These are phyloP conservation scores for Platerodrilus igneus DNA, from an alignment of 2,888 invertebrate genomes.

Conservation along the genomic window DNA sequence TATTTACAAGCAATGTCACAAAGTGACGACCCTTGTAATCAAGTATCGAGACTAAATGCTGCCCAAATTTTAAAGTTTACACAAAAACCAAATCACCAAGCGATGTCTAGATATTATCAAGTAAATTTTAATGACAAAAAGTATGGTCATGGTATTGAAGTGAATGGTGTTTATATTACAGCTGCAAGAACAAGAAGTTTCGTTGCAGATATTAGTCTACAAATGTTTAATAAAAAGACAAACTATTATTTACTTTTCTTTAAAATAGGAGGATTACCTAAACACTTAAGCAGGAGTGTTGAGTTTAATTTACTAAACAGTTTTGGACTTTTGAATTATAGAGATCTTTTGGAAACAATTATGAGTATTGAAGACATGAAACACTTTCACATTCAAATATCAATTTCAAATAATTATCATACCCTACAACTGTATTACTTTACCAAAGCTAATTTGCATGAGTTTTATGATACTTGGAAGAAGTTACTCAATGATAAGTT, in stretches of 20 bases:
- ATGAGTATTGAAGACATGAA: conserved; percentile 21
- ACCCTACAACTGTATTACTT: conserved; percentile 24
- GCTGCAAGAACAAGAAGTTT: conserved; percentile 23
- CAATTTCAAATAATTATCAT: conserved; percentile 23
- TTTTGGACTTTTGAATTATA: too few species aligned
- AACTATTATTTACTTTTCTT: conserved; percentile 18
- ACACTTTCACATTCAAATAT: conserved; percentile 27
- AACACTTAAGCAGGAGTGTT: too few species aligned
- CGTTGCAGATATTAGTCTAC: conserved; percentile 19
- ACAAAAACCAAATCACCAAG: conserved; percentile 32
- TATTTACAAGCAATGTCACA: conserved; percentile 8
- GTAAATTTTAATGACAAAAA: conserved; percentile 45
- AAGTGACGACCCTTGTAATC: conserved; percentile 44
- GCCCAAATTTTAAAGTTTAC: conserved; percentile 42
- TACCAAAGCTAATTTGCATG: too few species aligned
- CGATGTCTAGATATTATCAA: conserved; percentile 39
- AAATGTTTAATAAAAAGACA: conserved; percentile 24
- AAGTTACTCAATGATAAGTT: too few species aligned
- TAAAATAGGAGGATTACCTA: conserved; percentile 30
- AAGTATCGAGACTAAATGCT: conserved; percentile 36
- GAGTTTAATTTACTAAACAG: too few species aligned
- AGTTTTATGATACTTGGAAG: too few species aligned
- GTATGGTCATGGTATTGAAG: conserved; percentile 45
- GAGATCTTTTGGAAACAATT: too few species aligned
- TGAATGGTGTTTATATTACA: conserved; percentile 31